Base-by-base conservation (phyloP, 2,113 vertebrate species). In the Sus scrofa region DNA sequence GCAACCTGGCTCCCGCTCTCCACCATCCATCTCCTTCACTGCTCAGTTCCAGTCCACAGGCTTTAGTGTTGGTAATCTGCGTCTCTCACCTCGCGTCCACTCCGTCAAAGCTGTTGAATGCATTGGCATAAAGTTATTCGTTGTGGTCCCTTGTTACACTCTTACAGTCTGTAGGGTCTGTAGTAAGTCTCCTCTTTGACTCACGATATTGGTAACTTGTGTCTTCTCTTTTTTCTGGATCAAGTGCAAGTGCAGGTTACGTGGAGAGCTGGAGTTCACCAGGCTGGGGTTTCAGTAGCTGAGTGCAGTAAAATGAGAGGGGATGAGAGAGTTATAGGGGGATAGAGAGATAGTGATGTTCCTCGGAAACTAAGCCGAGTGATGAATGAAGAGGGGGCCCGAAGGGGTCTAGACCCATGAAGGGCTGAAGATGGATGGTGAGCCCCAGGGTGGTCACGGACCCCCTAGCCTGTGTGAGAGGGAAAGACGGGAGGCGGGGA, bases 361-460 rank as follows among this genome's bases (percentile, higher is more conserved):
- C 30, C 15, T 1, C 1, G 26, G 67, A 26, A 62, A 39, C n/a
- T 13, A 16, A 13, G 32, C 92, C 26, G 75, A 60, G 19, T 0
- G 1, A 19, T 0, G 24, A 52, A 32, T 8, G 4, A 2, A 19
- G 6, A 1, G 14, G 20, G 26, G 93, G 44, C 20, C 0, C 3
- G 27, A 27, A 39, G 77, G 4, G 7, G 50, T 16, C 3, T 34
- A 20, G 86, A 50, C 26, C 19, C 1, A 8, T 1, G 27, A 19
- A 15, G 20, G 20, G 1, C 11, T 10, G 7, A 10, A 0, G 5
- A n/a, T 2, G 6, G 4, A 4, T 7, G 4, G 10, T 20, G 71
- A 32, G 14, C 18, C 32, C 37, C 7, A 50, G 14, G 27, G 81
- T 1, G 26, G 32, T 62, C 52, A 7, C 27, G 30, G 26, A 12